A percentile compares a stretch with the other conserved stretches of the same genome.
Conservation (phyloP, 1,140 invertebrate species). For the Paraescarpia echinospica region DNA sequence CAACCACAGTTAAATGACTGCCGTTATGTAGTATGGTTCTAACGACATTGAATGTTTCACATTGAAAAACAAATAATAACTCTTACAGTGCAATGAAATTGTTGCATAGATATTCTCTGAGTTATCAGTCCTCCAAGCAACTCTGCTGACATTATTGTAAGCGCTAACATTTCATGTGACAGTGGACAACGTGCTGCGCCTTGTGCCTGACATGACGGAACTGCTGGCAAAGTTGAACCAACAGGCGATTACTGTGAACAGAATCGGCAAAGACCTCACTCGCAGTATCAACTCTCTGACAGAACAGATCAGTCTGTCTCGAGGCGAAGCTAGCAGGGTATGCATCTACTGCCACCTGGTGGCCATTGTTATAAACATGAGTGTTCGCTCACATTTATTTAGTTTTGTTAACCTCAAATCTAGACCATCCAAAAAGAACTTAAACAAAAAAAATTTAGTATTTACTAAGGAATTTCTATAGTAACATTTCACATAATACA, state of each 20-base stretch:
- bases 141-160: background rate
- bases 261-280: constrained; percentile 65
- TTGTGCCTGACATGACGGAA: constrained; percentile 67
- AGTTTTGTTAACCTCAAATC: background rate
- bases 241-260: constrained; percentile 59
- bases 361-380: background rate
- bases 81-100: too few species aligned
- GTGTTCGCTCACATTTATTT: background rate
- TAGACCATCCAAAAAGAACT: background rate
- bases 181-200: constrained; percentile 69
- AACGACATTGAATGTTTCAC: too few species aligned
- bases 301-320: constrained; percentile 75
- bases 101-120: too few species aligned
- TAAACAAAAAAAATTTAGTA: background rate
- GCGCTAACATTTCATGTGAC: constrained; percentile 32
- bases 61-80: too few species aligned
- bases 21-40: too few species aligned
- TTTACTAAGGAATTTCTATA: background rate
- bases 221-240: constrained; percentile 65
- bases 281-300: constrained; percentile 74
- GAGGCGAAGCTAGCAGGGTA: constrained; percentile 71
- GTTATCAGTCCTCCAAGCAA: background rate
- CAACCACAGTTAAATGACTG: too few species aligned
- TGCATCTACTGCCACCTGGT: constrained; percentile 14
- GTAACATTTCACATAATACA: background rate